Percentiles rank a stretch among this genome's conserved stretches.
phyloP scores from a whole-genome alignment of 2,888 invertebrate species.

The Drosophila longiperda region DNA sequence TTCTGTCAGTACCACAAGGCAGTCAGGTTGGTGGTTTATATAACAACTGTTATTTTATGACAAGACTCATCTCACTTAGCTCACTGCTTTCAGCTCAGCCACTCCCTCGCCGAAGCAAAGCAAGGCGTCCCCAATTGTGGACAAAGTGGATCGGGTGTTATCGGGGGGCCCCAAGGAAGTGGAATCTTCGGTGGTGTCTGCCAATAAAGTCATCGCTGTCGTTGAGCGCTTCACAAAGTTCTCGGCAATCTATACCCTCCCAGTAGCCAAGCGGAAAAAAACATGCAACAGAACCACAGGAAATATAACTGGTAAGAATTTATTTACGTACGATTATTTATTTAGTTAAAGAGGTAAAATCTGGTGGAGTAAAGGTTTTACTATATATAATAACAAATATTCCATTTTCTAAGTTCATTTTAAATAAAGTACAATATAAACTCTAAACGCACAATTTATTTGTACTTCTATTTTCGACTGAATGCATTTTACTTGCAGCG shows the following conservation, averaged over 20 bases:
- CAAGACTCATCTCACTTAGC: neutral
- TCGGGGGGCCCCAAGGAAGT: slow-evolving; percentile 37
- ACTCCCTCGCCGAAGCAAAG: slow-evolving; percentile 68
- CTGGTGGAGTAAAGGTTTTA: neutral
- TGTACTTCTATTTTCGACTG: neutral
- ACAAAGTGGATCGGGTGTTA: slow-evolving; percentile 28
- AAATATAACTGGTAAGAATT: slow-evolving; percentile 66
- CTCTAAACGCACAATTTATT: neutral
- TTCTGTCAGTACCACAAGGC: slow-evolving; percentile 89
- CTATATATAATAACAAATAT: neutral
- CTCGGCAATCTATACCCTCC: slow-evolving; percentile 83
- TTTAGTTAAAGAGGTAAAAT: neutral
- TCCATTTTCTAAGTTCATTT: neutral
- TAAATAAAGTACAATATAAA: neutral
- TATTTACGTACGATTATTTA: neutral
- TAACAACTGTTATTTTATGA: neutral
- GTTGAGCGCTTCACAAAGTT: slow-evolving; percentile 81
- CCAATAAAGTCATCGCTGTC: slow-evolving; percentile 38
- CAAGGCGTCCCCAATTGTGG: slow-evolving; percentile 51
- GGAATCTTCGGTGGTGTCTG: slow-evolving; percentile 26
- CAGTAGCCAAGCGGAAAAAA: slow-evolving; percentile 73
- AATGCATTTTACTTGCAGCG: neutral
- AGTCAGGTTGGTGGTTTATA: slow-evolving; percentile 82
- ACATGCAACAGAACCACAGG: slow-evolving; percentile 69
- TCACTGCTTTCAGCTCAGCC: slow-evolving; percentile 50